A percentile compares a stretch with the other conserved stretches of the same genome.
Evolutionary conservation across 2,888 invertebrate species (phyloP).

Genomic region (Stenoptilia bipunctidactyla): DNA sequence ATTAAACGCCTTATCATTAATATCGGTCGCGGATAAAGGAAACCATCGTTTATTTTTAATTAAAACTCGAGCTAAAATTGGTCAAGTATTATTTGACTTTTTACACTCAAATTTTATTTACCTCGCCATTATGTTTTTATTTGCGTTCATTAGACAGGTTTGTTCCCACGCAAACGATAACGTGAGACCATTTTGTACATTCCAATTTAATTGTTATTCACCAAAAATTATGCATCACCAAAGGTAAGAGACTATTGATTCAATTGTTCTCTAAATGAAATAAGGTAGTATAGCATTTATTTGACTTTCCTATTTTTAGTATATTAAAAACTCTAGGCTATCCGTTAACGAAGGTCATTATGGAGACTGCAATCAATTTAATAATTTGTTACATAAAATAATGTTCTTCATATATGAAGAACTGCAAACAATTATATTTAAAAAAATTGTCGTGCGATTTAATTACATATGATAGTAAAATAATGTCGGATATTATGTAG

Average conservation of each 20-base stretch:
- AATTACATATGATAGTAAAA: no score
- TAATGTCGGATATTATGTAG: no score
- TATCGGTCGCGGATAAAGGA: slow-evolving; percentile 27
- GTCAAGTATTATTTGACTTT: slow-evolving; percentile 73
- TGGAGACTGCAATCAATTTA: no score
- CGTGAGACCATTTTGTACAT: slow-evolving; percentile 55
- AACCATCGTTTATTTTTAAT: slow-evolving; percentile 60
- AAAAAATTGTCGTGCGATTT: no score
- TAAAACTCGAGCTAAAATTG: slow-evolving; percentile 66
- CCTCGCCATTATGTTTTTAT: slow-evolving; percentile 31
- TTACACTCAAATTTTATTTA: slow-evolving; percentile 66
- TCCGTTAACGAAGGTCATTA: no score
- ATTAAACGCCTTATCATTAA: slow-evolving; percentile 15
- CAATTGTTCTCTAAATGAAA: slow-evolving; percentile 45
- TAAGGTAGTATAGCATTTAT: slow-evolving; percentile 73
- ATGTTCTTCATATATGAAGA: no score
- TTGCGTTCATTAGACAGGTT: slow-evolving; percentile 46
- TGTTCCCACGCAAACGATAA: slow-evolving; percentile 27
- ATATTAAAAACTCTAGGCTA: no score
- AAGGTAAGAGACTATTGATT: slow-evolving; percentile 62
- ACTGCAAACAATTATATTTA: no score
- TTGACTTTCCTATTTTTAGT: slow-evolving; percentile 41
- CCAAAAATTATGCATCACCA: slow-evolving; percentile 54
- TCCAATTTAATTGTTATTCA: slow-evolving; percentile 48
- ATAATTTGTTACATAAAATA: no score